phyloP scores from a whole-genome alignment of 2,797 vertebrate species.

The Harpagifer antarcticus region DNA sequence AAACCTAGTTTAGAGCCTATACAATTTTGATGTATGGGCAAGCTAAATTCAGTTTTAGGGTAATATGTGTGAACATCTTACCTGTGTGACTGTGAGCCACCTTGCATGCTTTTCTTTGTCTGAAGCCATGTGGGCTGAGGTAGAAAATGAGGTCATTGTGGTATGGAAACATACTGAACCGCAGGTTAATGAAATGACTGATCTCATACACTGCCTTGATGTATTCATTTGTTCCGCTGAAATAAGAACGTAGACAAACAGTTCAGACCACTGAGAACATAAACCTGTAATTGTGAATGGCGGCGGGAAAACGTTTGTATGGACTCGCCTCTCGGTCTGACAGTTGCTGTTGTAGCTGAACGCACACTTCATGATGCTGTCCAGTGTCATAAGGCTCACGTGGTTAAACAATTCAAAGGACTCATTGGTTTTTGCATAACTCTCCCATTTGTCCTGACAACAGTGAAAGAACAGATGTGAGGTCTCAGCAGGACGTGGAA shows the following conservation, averaged over 20 bases:
- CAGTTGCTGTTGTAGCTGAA: conserved; percentile 89
- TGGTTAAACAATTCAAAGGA: conserved; percentile 89
- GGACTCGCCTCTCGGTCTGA: conserved; percentile 87
- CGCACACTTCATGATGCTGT: conserved; percentile 91
- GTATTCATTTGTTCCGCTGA: conserved; percentile 86
- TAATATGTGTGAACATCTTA: conserved; percentile 51
- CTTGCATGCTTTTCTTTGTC: conserved; percentile 83
- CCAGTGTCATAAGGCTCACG: conserved; percentile 90
- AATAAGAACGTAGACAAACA: conserved; percentile 32
- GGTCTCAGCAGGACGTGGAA: conserved; percentile 2
- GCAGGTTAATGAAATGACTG: conserved; percentile 80
- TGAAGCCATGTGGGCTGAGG: conserved; percentile 90
- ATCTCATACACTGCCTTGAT: conserved; percentile 89
- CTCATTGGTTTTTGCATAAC: conserved; percentile 61
- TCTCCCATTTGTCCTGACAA: conserved; percentile 84
- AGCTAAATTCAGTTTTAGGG: neutral
- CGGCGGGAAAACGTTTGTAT: neutral
- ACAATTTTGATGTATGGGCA: too few relatives aligned
- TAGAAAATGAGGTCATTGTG: conserved; percentile 90
- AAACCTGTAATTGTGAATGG: neutral
- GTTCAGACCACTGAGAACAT: neutral
- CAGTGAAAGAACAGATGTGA: conserved; percentile 39
- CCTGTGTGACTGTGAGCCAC: conserved; percentile 88
- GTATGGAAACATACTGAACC: conserved; percentile 88
- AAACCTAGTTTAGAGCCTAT: neutral